Conservation (phyloP, 2,113 vertebrate species). For the Anoura caudifer region DNA sequence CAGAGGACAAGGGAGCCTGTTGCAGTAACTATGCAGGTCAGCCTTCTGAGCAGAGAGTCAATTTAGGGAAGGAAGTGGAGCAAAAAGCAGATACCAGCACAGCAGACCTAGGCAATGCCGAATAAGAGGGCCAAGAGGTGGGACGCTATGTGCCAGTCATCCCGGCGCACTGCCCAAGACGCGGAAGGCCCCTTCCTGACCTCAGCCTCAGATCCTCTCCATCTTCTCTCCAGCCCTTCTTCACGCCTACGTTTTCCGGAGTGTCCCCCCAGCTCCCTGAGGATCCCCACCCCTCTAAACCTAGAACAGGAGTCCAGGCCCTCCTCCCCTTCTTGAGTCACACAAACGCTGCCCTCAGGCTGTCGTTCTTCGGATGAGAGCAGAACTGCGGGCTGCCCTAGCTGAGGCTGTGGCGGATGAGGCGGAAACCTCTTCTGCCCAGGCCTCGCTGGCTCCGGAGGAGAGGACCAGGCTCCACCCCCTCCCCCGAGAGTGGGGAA, state of each 20-base stretch:
- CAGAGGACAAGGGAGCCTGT: not conserved
- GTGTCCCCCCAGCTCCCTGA: not conserved
- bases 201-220: not conserved
- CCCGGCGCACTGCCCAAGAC: rapidly evolving
- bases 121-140: not conserved
- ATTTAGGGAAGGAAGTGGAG: not conserved
- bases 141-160: not conserved
- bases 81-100: not conserved
- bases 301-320: not conserved
- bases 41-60: not conserved
- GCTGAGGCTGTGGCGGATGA: not conserved
- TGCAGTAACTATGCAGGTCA: not conserved
- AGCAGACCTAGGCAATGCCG: not conserved
- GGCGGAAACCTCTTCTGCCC: not conserved
- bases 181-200: not conserved
- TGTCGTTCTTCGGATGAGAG: rapidly evolving
- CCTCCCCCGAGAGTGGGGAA: not conserved
- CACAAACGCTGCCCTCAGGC: rapidly evolving
- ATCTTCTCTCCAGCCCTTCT: not conserved
- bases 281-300: not conserved
- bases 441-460: not conserved
- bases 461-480: not conserved
- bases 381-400: no score
- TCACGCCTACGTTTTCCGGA: not conserved
- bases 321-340: not conserved